Percentiles rank a stretch among this genome's conserved stretches.
Evolutionary conservation across 2,888 invertebrate species (phyloP).

Genomic region (Cylindroiulus punctatus): DNA sequence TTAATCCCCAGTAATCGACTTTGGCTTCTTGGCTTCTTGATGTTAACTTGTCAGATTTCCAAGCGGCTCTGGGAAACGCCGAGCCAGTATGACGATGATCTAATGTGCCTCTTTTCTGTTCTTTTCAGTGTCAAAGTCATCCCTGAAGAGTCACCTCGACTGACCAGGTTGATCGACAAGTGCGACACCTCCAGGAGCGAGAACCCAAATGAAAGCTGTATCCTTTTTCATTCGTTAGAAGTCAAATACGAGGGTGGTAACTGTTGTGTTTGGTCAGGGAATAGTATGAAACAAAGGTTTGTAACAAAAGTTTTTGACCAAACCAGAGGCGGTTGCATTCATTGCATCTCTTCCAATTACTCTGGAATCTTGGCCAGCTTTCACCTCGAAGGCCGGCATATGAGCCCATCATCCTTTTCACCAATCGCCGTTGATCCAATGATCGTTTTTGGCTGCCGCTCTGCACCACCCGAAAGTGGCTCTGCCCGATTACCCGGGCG

Average conservation of each 20-base stretch:
- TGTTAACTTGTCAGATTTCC: not conserved
- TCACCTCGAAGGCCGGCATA: not conserved
- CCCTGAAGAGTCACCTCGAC: slow-evolving; percentile 54
- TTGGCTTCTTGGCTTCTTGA: not conserved
- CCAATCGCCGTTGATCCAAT: not conserved
- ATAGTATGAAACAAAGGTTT: too few species aligned
- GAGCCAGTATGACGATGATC: not conserved
- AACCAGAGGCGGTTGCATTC: too few species aligned
- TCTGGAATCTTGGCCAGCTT: not conserved
- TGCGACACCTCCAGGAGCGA: slow-evolving; percentile 53
- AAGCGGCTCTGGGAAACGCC: not conserved
- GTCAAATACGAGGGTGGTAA: too few species aligned
- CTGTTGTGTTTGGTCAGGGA: too few species aligned
- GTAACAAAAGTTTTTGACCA: too few species aligned
- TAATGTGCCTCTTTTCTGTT: slow-evolving; percentile 16
- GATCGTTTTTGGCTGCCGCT: not conserved
- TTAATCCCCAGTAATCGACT: not conserved
- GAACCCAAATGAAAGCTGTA: slow-evolving; percentile 55
- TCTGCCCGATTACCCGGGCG: not conserved
- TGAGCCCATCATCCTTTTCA: not conserved
- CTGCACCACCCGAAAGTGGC: not conserved
- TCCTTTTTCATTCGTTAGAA: slow-evolving; percentile 51
- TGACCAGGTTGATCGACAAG: slow-evolving; percentile 55
- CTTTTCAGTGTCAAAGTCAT: slow-evolving; percentile 56
- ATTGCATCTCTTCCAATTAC: not conserved